These are phyloP conservation scores for Callitettix versicolor DNA, from an alignment of 1,140 invertebrate genomes.

Conservation along the genomic window DNA sequence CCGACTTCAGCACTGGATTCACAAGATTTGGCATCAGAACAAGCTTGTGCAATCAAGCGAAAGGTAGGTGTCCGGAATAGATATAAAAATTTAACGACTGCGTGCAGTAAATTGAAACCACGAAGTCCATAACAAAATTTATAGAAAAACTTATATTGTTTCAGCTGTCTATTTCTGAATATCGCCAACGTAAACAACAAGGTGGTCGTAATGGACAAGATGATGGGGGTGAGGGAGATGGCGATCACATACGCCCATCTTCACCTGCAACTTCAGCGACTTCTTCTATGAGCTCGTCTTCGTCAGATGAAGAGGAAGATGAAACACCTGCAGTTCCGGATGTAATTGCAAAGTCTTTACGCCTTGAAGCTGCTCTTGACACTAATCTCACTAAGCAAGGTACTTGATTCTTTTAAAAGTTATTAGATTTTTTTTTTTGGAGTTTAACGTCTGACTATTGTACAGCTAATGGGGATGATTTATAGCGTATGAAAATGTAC, in stretches of 20 bases:
- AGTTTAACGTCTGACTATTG: too few relatives aligned
- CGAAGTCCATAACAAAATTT: too few relatives aligned
- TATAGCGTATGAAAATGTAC: too few relatives aligned
- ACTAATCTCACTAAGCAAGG: conserved; percentile 4
- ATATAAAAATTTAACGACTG: too few relatives aligned
- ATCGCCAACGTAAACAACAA: conserved; percentile 51
- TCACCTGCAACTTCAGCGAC: conserved; percentile 2
- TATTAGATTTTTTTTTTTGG: too few relatives aligned
- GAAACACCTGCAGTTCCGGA: neutral
- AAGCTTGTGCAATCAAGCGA: conserved; percentile 1
- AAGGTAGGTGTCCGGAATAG: too few relatives aligned
- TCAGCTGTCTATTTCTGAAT: conserved; percentile 60
- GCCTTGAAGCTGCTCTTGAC: conserved; percentile 15
- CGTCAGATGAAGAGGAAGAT: conserved; percentile 15
- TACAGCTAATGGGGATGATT: too few relatives aligned
- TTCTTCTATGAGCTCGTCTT: conserved; percentile 14
- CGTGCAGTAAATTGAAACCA: too few relatives aligned
- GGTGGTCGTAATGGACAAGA: neutral
- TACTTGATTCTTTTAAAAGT: neutral
- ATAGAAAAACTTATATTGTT: conserved; percentile 25
- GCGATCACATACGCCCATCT: neutral
- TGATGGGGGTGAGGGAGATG: neutral
- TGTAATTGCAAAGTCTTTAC: conserved; percentile 20
- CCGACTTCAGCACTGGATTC: neutral
- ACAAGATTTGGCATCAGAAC: neutral